Percentiles rank a stretch among this genome's conserved stretches.
Evolutionary conservation across 2,888 invertebrate genomes (phyloP).

Genomic region (Anaspis maculata): DNA sequence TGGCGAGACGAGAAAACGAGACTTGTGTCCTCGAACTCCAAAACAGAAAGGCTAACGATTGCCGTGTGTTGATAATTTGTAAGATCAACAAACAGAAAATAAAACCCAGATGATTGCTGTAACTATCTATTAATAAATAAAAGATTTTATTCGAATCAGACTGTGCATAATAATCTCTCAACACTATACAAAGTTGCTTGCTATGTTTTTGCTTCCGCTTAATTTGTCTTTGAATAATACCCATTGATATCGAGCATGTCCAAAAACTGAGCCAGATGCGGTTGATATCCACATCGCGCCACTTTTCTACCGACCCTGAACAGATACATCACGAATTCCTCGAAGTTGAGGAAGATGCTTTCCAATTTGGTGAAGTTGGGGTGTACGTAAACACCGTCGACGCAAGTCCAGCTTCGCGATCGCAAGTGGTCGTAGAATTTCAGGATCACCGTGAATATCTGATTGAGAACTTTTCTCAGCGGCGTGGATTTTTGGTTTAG

Average conservation of each 20-base stretch:
- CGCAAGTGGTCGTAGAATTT: constrained; percentile 58
- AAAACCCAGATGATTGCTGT: too few species aligned
- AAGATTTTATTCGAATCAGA: too few species aligned
- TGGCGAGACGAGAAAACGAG: too few species aligned
- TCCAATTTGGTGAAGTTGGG: constrained; percentile 53
- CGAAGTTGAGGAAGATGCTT: constrained; percentile 42
- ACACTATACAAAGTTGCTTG: too few species aligned
- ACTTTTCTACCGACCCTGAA: constrained; percentile 55
- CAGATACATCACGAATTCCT: constrained; percentile 53
- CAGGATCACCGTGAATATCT: constrained; percentile 63
- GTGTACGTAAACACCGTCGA: constrained; percentile 46
- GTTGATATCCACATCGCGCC: constrained; percentile 58
- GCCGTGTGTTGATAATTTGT: too few species aligned
- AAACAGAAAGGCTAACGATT: too few species aligned
- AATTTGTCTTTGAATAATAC: constrained; percentile 39
- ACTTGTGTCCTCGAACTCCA: too few species aligned
- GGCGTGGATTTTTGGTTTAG: constrained; percentile 61
- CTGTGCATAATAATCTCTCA: too few species aligned
- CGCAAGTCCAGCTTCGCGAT: constrained; percentile 51
- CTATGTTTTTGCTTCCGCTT: too few species aligned
- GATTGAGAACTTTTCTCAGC: constrained; percentile 60
- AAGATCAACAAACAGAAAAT: too few species aligned
- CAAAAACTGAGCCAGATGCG: constrained; percentile 55
- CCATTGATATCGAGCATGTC: constrained; percentile 59
- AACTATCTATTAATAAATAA: too few species aligned